phyloP scores from a whole-genome alignment of 2,888 invertebrate genomes.

The Brenthis daphne region DNA sequence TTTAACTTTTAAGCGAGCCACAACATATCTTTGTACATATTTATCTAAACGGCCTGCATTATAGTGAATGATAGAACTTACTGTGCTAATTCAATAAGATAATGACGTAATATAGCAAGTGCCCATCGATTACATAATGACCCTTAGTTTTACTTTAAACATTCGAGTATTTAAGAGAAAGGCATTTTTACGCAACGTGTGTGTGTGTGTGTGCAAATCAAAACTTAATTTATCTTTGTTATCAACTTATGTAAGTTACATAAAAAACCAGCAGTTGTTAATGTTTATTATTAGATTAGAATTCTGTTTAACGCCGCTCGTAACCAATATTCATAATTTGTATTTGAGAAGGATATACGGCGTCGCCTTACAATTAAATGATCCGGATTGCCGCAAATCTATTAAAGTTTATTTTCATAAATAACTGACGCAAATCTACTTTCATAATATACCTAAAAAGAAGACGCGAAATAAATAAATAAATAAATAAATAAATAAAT shows the following conservation, averaged over 20 bases:
- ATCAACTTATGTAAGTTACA: slow-evolving; percentile 8
- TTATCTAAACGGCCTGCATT: slow-evolving; percentile 15
- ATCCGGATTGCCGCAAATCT: neutral
- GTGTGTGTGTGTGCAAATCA: slow-evolving; percentile 17
- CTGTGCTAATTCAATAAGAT: slow-evolving; percentile 33
- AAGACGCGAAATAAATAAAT: too few relatives aligned
- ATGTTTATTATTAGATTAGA: slow-evolving; percentile 12
- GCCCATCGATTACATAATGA: slow-evolving; percentile 35
- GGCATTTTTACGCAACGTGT: slow-evolving; percentile 40
- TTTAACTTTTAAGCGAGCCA: slow-evolving; percentile 1
- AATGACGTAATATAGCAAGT: slow-evolving; percentile 29
- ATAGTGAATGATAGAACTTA: slow-evolving; percentile 24
- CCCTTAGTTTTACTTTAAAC: slow-evolving; percentile 38
- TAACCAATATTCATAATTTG: slow-evolving; percentile 4
- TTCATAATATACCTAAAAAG: too few relatives aligned
- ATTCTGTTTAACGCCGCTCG: slow-evolving; percentile 7
- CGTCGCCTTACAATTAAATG: neutral
- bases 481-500: too few relatives aligned
- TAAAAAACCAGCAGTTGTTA: neutral
- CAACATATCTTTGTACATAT: slow-evolving; percentile 2
- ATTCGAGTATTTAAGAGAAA: slow-evolving; percentile 40
- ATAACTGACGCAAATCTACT: neutral
- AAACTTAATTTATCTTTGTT: slow-evolving; percentile 21
- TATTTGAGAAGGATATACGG: slow-evolving; percentile 6
- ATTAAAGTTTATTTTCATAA: neutral